A percentile compares a stretch with the other conserved stretches of the same genome.
phyloP scores from a whole-genome alignment of 1,140 invertebrate genomes.

The Anastrepha ludens region DNA sequence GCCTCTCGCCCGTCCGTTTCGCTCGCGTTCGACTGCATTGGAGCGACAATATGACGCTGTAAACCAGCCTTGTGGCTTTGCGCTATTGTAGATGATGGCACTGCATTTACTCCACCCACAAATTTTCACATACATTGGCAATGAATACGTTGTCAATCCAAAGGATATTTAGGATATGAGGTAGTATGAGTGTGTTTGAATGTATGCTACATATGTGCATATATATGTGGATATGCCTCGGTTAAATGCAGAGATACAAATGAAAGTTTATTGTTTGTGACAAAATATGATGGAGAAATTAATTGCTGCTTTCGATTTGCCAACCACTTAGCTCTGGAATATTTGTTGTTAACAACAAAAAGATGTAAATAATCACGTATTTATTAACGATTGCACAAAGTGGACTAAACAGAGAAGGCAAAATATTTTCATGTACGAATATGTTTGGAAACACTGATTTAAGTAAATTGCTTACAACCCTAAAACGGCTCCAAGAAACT shows the following conservation, averaged over 20 bases:
- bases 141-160: neutral
- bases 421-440: neutral
- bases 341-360: no score
- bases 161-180: neutral
- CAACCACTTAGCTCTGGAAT: no score
- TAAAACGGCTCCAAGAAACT: no score
- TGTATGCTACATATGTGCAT: no score
- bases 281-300: conserved; percentile 5
- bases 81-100: neutral
- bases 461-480: no score
- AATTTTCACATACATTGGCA: neutral
- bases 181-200: neutral
- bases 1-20: neutral
- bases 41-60: neutral
- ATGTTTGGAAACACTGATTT: neutral
- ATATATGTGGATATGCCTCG: neutral
- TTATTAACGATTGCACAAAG: no score
- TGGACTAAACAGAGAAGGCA: no score
- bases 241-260: neutral
- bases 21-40: neutral
- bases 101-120: conserved; percentile 30
- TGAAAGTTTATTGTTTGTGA: neutral
- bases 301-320: neutral
- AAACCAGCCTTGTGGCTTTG: conserved; percentile 12
- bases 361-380: no score